Conservation (phyloP, 2,113 vertebrate genomes). For the Cairina moschata region DNA sequence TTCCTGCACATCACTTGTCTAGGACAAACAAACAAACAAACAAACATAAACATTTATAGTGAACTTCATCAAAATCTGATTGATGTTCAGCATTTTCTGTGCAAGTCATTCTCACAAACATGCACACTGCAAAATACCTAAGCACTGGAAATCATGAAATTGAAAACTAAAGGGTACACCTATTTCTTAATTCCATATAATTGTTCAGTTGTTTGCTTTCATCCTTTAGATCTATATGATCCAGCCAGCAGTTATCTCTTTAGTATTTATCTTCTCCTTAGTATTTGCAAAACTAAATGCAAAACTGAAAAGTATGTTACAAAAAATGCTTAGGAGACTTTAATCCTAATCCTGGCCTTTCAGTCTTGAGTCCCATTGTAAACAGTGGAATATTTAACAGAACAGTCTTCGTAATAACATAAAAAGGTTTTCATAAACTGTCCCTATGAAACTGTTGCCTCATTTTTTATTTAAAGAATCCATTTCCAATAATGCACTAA, state of each 20-base stretch:
- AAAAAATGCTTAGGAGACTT: background rate
- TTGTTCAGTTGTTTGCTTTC: background rate
- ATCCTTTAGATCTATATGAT: background rate
- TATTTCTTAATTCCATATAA: background rate
- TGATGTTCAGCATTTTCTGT: background rate
- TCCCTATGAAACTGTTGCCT: background rate
- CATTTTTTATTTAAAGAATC: background rate
- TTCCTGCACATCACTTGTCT: background rate
- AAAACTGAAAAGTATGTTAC: background rate
- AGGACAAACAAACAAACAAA: background rate
- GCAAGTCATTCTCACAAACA: background rate
- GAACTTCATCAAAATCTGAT: background rate
- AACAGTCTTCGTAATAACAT: background rate
- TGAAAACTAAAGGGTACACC: background rate
- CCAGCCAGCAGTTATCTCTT: background rate
- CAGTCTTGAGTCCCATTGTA: background rate
- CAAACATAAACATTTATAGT: background rate
- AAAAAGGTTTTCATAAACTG: background rate
- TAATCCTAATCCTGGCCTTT: background rate
- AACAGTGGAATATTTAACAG: no score
- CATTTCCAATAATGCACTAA: background rate
- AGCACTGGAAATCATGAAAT: background rate
- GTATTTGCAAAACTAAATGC: background rate
- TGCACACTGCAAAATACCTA: background rate
- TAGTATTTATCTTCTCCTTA: background rate